phyloP scores from a whole-genome alignment of 2,797 vertebrate species.

The Poecile montanus region DNA sequence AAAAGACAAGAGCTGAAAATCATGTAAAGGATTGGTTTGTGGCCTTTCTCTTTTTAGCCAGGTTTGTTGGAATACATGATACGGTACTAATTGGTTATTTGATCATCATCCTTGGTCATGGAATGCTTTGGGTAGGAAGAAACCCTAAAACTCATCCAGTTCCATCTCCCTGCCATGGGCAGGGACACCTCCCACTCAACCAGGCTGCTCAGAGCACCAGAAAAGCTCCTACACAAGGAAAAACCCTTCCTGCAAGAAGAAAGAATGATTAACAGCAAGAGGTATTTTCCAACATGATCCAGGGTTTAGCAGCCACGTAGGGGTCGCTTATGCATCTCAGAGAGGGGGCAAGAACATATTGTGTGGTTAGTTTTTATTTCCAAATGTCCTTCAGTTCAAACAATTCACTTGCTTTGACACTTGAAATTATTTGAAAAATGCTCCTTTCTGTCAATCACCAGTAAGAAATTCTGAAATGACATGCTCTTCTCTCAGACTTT shows the following conservation, averaged over 20 bases:
- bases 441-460: background rate
- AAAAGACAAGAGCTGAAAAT: background rate
- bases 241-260: background rate
- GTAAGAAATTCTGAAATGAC: background rate
- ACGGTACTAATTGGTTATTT: accelerated
- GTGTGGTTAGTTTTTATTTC: background rate
- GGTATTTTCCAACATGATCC: background rate
- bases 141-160: background rate
- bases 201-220: background rate
- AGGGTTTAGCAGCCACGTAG: accelerated
- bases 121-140: background rate
- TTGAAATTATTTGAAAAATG: background rate
- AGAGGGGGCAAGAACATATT: background rate
- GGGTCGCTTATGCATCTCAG: background rate
- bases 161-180: background rate
- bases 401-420: background rate
- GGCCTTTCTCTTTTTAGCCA: background rate
- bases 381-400: background rate
- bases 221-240: background rate
- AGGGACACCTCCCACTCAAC: background rate
- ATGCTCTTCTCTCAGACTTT: background rate
- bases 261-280: accelerated
- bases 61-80: background rate
- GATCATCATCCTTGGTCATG: background rate
- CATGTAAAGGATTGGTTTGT: background rate